Evolutionary conservation across 2,113 vertebrate genomes (phyloP).

Genomic region (Oncorhynchus gorbuscha): DNA sequence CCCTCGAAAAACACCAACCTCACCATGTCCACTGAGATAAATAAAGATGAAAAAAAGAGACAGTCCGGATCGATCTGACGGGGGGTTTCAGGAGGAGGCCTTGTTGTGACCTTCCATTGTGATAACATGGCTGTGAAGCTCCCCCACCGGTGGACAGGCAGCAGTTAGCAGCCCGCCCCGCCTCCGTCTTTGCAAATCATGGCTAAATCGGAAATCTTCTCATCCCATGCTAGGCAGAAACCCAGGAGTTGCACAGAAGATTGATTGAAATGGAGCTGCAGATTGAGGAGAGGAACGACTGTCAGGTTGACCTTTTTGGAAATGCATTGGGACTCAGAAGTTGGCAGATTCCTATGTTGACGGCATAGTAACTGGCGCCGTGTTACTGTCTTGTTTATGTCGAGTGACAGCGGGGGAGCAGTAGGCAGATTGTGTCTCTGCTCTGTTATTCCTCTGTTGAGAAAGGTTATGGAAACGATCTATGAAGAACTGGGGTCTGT

Average conservation of each 20-base stretch:
- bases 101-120: slow-evolving; percentile 71
- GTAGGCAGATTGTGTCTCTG: slow-evolving; percentile 65
- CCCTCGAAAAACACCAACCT: slow-evolving; percentile 71
- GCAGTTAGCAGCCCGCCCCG: not conserved
- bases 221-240: slow-evolving; percentile 26
- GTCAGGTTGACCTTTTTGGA: slow-evolving; percentile 80
- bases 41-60: slow-evolving; percentile 64
- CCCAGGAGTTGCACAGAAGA: slow-evolving; percentile 43
- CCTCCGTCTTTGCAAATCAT: not conserved
- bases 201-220: not conserved
- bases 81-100: slow-evolving; percentile 68
- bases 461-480: slow-evolving; percentile 71
- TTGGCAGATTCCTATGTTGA: slow-evolving; percentile 53
- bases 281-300: slow-evolving; percentile 70
- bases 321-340: slow-evolving; percentile 74
- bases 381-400: slow-evolving; percentile 68
- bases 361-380: slow-evolving; percentile 54
- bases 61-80: slow-evolving; percentile 65
- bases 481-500: slow-evolving; percentile 57
- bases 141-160: slow-evolving; percentile 23
- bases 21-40: slow-evolving; percentile 77
- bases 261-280: slow-evolving; percentile 56
- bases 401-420: slow-evolving; percentile 64
- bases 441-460: slow-evolving; percentile 70
- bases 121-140: slow-evolving; percentile 76